A percentile compares a stretch with the other conserved stretches of the same genome.
phyloP scores from a whole-genome alignment of 2,888 invertebrate genomes.

The Cheilosia vernalis region DNA sequence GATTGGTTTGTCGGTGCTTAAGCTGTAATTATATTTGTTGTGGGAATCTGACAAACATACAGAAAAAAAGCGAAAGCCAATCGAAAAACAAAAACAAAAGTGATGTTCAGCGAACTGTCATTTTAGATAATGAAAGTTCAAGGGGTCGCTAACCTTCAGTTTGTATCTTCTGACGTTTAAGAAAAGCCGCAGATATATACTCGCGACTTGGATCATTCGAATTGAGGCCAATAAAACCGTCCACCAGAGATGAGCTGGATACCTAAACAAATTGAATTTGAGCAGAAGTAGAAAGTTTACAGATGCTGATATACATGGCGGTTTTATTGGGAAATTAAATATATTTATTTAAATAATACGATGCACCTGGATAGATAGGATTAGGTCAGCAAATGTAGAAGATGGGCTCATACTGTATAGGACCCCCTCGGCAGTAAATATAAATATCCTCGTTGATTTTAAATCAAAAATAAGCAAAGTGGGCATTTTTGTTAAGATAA shows the following conservation, averaged over 20 bases:
- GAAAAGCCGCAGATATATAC: neutral
- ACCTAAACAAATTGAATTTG: neutral
- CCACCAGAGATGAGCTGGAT: neutral
- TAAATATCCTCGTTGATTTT: no score
- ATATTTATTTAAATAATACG: no score
- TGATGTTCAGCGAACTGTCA: neutral
- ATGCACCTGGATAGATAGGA: no score
- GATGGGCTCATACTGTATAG: no score
- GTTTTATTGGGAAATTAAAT: no score
- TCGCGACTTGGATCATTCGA: neutral
- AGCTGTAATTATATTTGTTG: neutral
- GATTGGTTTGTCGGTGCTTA: neutral
- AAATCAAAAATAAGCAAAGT: no score
- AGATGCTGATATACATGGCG: neutral
- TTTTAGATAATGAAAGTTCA: slow-evolving; percentile 1
- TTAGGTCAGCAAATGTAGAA: no score
- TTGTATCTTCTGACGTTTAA: neutral
- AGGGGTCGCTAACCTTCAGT: neutral
- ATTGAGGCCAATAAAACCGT: neutral
- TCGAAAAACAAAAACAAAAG: neutral
- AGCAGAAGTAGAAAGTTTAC: neutral
- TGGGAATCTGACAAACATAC: neutral
- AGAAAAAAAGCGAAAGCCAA: no score
- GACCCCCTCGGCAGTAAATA: no score
- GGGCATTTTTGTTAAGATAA: no score